phyloP scores from a whole-genome alignment of 1,140 invertebrate genomes.

The Galleria mellonella region DNA sequence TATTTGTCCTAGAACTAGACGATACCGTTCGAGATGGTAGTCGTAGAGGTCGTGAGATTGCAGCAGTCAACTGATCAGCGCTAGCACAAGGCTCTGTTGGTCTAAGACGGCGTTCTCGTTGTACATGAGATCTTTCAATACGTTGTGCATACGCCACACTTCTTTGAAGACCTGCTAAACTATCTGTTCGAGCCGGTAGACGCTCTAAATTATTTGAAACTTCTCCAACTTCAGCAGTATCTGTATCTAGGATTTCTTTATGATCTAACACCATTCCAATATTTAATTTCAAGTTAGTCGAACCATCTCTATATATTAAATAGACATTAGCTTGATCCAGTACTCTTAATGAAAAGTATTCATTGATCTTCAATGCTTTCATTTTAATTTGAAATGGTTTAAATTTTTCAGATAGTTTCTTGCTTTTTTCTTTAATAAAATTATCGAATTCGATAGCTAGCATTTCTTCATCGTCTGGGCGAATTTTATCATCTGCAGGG shows the following conservation, averaged over 20 bases:
- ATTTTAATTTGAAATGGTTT: constrained; percentile 64
- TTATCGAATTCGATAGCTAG: constrained; percentile 63
- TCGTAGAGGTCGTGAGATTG: constrained; percentile 28
- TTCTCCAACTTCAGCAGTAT: constrained; percentile 52
- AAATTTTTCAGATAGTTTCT: constrained; percentile 52
- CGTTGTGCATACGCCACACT: constrained; percentile 41
- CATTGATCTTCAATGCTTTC: constrained; percentile 66
- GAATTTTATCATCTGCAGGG: constrained; percentile 22
- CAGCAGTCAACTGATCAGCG: constrained; percentile 30
- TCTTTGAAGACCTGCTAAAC: constrained; percentile 41
- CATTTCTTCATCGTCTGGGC: constrained; percentile 59
- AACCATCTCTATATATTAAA: constrained; percentile 51
- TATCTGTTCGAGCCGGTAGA: constrained; percentile 50
- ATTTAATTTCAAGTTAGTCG: constrained; percentile 52
- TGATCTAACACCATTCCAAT: constrained; percentile 63
- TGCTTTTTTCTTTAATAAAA: constrained; percentile 60
- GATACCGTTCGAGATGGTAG: constrained; percentile 24
- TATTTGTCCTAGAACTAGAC: constrained; percentile 13
- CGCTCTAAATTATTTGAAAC: constrained; percentile 49
- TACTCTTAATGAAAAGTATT: constrained; percentile 57
- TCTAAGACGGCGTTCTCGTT: constrained; percentile 33
- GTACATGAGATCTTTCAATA: constrained; percentile 26
- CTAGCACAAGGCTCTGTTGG: constrained; percentile 25
- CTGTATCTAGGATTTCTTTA: constrained; percentile 59
- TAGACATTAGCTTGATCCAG: constrained; percentile 60